Evolutionary conservation across 2,113 vertebrate genomes (phyloP).

Genomic region (Hoplias malabaricus): DNA sequence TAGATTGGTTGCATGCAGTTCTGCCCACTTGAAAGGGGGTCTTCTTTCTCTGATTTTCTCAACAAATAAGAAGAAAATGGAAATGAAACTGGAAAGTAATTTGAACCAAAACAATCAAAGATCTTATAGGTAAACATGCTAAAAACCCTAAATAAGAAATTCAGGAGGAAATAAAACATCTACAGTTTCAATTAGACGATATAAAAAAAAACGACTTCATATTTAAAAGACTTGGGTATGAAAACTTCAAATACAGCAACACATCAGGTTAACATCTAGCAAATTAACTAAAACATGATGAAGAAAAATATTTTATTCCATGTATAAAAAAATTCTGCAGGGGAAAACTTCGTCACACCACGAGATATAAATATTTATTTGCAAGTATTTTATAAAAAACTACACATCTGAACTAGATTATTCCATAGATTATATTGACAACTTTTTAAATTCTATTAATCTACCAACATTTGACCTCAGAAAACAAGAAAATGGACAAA

Average conservation of each 20-base stretch:
- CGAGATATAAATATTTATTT: background rate
- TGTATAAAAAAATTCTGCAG: background rate
- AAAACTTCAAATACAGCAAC: background rate
- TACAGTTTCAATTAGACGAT: background rate
- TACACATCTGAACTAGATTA: background rate
- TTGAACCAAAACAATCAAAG: background rate
- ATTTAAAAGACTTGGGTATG: background rate
- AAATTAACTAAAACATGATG: background rate
- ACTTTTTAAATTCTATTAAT: background rate
- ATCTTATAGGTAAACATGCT: background rate
- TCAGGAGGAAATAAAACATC: background rate
- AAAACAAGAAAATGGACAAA: background rate
- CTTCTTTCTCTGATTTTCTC: background rate
- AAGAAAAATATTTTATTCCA: background rate
- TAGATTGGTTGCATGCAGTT: background rate
- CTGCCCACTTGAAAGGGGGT: too few relatives aligned
- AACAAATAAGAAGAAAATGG: background rate
- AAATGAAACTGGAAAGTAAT: background rate
- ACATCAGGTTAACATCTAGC: background rate
- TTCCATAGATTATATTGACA: background rate
- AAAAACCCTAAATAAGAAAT: background rate
- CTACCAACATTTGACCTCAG: background rate
- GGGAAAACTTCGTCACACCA: background rate
- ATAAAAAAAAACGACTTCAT: background rate
- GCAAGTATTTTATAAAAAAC: background rate